A percentile compares a stretch with the other conserved stretches of the same genome.
These are phyloP conservation scores for Lottia scabra DNA, from an alignment of 2,888 invertebrate species.

Conservation along the genomic window DNA sequence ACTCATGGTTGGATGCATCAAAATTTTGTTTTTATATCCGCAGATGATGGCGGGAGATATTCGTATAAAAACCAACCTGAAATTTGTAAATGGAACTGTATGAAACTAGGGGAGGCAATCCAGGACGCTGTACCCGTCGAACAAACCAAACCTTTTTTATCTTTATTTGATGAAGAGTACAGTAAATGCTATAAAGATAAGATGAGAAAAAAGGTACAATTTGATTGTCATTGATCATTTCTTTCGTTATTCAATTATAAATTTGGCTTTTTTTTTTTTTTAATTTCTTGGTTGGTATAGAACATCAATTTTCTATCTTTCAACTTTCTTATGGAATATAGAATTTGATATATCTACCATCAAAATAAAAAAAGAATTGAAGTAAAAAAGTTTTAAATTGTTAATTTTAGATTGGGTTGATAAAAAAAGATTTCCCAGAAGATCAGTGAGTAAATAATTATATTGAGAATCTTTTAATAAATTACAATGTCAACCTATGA, in stretches of 20 bases:
- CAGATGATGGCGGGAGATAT: slow-evolving; percentile 75
- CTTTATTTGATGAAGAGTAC: slow-evolving; percentile 65
- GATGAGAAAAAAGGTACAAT: slow-evolving; percentile 74
- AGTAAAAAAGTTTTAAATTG: neutral
- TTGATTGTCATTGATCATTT: too few relatives aligned
- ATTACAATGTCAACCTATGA: neutral
- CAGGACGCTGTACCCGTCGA: slow-evolving; percentile 70
- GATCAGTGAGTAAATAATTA: slow-evolving; percentile 55
- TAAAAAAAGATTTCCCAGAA: slow-evolving; percentile 49
- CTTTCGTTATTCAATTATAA: slow-evolving; percentile 46
- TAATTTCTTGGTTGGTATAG: too few relatives aligned
- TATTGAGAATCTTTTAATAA: too few relatives aligned
- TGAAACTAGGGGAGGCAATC: slow-evolving; percentile 75
- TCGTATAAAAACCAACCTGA: slow-evolving; percentile 75
- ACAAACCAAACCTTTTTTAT: slow-evolving; percentile 55
- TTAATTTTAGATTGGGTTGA: slow-evolving; percentile 59
- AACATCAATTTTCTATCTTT: too few relatives aligned
- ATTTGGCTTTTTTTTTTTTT: too few relatives aligned
- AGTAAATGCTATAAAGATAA: slow-evolving; percentile 58
- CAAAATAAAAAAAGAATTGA: too few relatives aligned
- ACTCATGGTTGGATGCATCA: too few relatives aligned
- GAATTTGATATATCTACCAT: too few relatives aligned
- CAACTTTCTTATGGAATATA: too few relatives aligned
- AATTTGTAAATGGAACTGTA: slow-evolving; percentile 77
- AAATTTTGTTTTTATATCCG: slow-evolving; percentile 15